Conservation (phyloP, 2,888 invertebrate species). For the Nasonovia ribisnigri region DNA sequence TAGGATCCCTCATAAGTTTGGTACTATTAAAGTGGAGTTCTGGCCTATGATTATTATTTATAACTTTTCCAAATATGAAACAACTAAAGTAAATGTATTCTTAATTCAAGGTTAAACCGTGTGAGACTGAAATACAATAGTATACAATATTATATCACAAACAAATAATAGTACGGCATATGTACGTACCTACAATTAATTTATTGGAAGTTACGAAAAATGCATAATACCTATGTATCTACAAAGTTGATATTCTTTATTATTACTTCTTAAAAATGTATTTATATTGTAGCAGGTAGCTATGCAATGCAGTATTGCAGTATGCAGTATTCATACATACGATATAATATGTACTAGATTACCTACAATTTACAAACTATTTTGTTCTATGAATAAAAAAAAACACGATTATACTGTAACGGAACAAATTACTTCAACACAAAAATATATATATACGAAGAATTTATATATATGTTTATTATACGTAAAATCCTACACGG, state of each 20-base stretch:
- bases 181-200: neutral
- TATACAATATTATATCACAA: neutral
- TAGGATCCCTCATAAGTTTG: too few species aligned
- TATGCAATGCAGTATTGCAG: neutral
- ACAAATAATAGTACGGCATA: neutral
- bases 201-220: neutral
- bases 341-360: neutral
- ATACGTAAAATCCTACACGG: neutral
- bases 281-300: neutral
- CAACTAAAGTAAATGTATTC: neutral
- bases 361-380: conserved; percentile 7
- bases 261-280: neutral
- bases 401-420: conserved; percentile 60
- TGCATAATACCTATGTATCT: neutral
- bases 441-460: conserved; percentile 28
- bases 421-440: conserved; percentile 37
- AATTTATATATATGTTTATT: conserved; percentile 24
- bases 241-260: neutral
- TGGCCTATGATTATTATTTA: neutral
- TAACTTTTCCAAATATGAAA: neutral
- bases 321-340: neutral
- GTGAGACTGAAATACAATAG: neutral
- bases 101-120: neutral
- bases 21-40: neutral
- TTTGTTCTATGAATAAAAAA: conserved; percentile 66